A percentile compares a stretch with the other conserved stretches of the same genome.
phyloP scores from a whole-genome alignment of 1,140 invertebrate genomes.

The Condylostylus longicornis region DNA sequence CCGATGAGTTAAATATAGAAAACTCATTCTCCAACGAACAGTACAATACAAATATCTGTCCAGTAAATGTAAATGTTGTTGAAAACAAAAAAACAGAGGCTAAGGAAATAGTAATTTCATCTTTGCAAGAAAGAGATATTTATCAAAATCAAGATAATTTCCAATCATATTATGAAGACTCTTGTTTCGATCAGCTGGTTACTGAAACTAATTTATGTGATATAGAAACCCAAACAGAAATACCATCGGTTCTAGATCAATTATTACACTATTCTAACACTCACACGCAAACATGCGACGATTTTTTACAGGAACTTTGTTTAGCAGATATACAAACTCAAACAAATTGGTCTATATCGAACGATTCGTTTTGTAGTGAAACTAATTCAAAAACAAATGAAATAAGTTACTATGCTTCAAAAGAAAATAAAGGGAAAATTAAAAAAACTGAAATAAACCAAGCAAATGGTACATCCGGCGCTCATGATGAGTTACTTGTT shows the following conservation, averaged over 20 bases:
- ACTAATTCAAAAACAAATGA: too few species aligned
- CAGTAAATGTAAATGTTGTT: too few species aligned
- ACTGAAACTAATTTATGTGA: neutral
- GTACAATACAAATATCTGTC: too few species aligned
- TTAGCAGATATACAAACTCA: conserved; percentile 43
- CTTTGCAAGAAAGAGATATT: neutral
- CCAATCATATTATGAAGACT: neutral
- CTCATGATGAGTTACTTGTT: conserved; percentile 25
- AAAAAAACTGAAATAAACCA: too few species aligned
- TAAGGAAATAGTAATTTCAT: neutral
- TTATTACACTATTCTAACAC: conserved; percentile 36
- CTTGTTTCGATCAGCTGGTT: neutral
- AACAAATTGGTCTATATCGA: conserved; percentile 32
- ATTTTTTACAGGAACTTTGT: conserved; percentile 35
- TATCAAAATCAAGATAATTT: neutral
- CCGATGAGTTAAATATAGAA: too few species aligned
- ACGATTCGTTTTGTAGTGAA: too few species aligned
- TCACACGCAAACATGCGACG: conserved; percentile 42
- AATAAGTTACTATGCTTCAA: too few species aligned
- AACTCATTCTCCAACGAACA: too few species aligned
- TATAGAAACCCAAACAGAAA: conserved; percentile 36
- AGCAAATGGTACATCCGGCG: conserved; percentile 10
- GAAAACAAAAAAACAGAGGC: too few species aligned
- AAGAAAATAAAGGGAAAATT: too few species aligned
- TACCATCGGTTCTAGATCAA: conserved; percentile 23